A percentile compares a stretch with the other conserved stretches of the same genome.
Conservation (phyloP, 2,797 vertebrate genomes). For the Ciconia nigra region DNA sequence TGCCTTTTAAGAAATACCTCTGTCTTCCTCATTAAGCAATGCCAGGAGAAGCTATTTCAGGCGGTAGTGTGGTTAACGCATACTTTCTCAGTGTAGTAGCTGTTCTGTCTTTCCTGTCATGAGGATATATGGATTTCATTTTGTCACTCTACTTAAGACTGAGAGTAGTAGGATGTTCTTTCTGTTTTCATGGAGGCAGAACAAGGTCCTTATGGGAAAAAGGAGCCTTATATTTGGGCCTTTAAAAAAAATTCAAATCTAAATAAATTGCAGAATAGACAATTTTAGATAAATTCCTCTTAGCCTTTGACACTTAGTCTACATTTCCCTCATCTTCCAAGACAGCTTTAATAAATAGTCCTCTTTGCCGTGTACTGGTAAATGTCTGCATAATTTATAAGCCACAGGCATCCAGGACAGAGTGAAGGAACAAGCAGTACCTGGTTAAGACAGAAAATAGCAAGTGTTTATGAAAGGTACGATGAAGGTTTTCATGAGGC, state of each 20-base stretch:
- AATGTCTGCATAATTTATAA: slow-evolving; percentile 52
- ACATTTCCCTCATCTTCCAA: slow-evolving; percentile 52
- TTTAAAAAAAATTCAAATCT: background rate
- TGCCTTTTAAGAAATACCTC: background rate
- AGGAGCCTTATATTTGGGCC: background rate
- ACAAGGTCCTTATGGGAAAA: background rate
- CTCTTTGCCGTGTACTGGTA: slow-evolving; percentile 44
- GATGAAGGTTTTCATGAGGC: slow-evolving; percentile 24
- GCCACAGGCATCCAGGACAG: slow-evolving; percentile 52
- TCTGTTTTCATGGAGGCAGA: background rate
- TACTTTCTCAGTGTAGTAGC: background rate
- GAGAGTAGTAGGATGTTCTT: background rate
- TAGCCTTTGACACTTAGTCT: slow-evolving; percentile 31
- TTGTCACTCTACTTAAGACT: background rate
- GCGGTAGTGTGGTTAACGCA: background rate
- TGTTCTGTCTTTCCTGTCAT: background rate
- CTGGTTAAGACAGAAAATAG: slow-evolving; percentile 52
- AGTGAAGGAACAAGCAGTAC: slow-evolving; percentile 56
- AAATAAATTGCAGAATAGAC: background rate
- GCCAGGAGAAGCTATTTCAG: background rate
- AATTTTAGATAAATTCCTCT: background rate
- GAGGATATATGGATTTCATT: background rate
- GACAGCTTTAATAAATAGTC: slow-evolving; percentile 60
- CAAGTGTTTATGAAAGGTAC: slow-evolving; percentile 31
- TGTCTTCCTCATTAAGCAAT: background rate